These are phyloP conservation scores for Brachyhypopomus gauderio DNA, from an alignment of 2,113 vertebrate species.

Conservation along the genomic window DNA sequence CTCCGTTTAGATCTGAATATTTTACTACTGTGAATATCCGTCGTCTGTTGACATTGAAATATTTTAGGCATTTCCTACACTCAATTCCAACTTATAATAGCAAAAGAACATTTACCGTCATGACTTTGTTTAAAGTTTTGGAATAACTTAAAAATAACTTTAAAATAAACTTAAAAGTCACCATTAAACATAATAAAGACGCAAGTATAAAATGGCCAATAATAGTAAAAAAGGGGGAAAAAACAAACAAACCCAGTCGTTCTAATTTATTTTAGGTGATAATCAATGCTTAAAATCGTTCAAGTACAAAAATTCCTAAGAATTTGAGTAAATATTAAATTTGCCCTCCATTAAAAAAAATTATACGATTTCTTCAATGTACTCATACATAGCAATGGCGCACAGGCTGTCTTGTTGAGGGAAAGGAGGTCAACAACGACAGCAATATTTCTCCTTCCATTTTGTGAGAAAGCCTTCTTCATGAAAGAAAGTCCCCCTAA, in stretches of 20 bases:
- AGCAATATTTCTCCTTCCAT: slow-evolving; percentile 88
- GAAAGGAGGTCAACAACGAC: slow-evolving; percentile 86
- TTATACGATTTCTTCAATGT: slow-evolving; percentile 23
- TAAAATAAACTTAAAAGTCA: background rate
- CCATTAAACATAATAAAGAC: background rate
- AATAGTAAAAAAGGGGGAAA: slow-evolving; percentile 15
- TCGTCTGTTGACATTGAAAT: background rate
- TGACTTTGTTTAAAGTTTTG: background rate
- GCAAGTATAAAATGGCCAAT: slow-evolving; percentile 12
- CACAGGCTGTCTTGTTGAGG: slow-evolving; percentile 73
- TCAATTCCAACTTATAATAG: background rate
- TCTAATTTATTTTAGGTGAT: background rate
- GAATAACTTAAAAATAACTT: background rate
- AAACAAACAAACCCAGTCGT: background rate
- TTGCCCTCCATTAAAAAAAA: slow-evolving; percentile 31
- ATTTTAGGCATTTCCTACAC: background rate
- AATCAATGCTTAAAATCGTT: background rate
- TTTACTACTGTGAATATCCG: background rate
- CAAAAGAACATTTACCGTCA: background rate
- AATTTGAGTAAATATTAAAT: background rate
- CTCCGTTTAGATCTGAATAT: background rate
- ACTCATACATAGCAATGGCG: slow-evolving; percentile 75
- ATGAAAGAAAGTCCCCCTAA: slow-evolving; percentile 87
- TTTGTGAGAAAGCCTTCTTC: slow-evolving; percentile 84
- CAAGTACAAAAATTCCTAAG: background rate